These are phyloP conservation scores for Eupithecia exiguata DNA, from an alignment of 2,888 invertebrate species.

Conservation along the genomic window DNA sequence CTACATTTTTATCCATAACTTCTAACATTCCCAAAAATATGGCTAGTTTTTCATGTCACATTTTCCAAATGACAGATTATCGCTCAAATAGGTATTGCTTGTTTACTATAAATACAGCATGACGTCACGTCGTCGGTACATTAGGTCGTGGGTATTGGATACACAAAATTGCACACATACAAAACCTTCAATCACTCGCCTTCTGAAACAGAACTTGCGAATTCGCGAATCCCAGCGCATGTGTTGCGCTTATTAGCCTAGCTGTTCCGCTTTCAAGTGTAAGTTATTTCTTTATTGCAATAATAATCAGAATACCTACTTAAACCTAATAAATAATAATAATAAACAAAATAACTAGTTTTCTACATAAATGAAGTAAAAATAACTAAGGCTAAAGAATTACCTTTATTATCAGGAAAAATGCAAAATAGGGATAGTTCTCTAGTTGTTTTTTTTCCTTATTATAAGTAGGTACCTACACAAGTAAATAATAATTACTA, in stretches of 20 bases:
- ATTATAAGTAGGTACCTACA: not conserved
- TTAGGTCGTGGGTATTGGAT: not conserved
- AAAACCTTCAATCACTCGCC: constrained; percentile 44
- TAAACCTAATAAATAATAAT: not conserved
- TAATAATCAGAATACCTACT: not conserved
- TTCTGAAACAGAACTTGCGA: constrained; percentile 51
- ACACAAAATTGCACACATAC: constrained; percentile 28
- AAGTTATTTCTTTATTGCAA: not conserved
- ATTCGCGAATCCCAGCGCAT: constrained; percentile 26
- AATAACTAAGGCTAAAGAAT: not conserved
- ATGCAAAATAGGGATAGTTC: not conserved
- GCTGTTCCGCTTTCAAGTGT: not conserved
- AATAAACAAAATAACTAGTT: not conserved
- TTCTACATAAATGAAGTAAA: not conserved
- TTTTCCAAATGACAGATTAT: not conserved
- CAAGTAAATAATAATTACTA: no score
- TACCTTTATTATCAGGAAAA: not conserved
- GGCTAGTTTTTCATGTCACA: not conserved
- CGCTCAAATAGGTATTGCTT: constrained; percentile 1
- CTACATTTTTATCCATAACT: not conserved
- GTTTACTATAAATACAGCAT: not conserved
- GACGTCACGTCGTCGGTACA: not conserved
- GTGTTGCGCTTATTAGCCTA: not conserved
- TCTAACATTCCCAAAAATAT: not conserved
- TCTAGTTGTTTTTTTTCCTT: not conserved